Evolutionary conservation across 2,888 invertebrate genomes (phyloP).

Genomic region (Pristionchus exspectatus): DNA sequence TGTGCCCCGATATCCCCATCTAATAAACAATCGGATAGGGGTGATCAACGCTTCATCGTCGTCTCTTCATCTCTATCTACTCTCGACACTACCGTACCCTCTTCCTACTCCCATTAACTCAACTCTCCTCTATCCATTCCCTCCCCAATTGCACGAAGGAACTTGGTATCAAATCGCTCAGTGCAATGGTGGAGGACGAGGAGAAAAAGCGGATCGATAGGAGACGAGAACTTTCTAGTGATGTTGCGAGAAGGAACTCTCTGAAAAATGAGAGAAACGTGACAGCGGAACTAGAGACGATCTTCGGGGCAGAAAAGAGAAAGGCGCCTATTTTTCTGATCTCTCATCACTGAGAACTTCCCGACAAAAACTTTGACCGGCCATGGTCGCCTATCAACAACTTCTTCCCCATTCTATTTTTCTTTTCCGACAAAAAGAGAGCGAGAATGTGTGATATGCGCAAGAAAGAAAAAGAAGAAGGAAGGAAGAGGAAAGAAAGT

Average conservation of each 20-base stretch:
- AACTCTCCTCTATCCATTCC: background rate
- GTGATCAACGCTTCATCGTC: constrained; percentile 17
- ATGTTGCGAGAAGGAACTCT: background rate
- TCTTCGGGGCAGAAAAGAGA: background rate
- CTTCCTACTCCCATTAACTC: background rate
- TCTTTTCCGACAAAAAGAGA: constrained; percentile 15
- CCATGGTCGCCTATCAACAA: background rate
- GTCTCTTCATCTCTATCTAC: background rate
- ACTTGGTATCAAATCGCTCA: constrained; percentile 1
- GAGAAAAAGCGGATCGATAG: constrained; percentile 25
- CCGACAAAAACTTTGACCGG: constrained; percentile 5
- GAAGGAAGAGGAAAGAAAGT: background rate
- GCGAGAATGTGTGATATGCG: constrained; percentile 33
- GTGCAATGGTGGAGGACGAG: background rate
- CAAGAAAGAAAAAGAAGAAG: background rate
- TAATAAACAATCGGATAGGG: constrained; percentile 15
- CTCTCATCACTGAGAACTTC: background rate
- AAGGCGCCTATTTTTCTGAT: constrained; percentile 9
- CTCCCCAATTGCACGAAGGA: background rate
- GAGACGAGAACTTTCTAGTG: constrained; percentile 16
- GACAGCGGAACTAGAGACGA: constrained; percentile 7
- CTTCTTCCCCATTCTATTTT: constrained; percentile 9
- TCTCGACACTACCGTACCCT: constrained; percentile 27
- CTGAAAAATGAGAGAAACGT: background rate
- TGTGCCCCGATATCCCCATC: background rate